A percentile compares a stretch with the other conserved stretches of the same genome.
phyloP scores from a whole-genome alignment of 2,797 vertebrate genomes.

The Furcifer pardalis region DNA sequence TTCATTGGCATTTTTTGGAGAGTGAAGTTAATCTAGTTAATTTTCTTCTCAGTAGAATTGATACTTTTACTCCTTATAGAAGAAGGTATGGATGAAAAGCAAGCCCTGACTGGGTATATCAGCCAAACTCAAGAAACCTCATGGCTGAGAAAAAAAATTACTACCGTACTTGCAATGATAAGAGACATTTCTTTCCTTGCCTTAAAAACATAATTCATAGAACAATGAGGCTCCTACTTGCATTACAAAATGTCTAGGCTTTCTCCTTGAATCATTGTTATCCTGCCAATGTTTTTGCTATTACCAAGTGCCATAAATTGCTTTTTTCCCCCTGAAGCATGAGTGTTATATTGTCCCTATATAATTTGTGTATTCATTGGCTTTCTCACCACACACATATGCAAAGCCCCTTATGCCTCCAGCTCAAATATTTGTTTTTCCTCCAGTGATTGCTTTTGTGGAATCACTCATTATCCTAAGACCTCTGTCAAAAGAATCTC shows the following conservation, averaged over 20 bases:
- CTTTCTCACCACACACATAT: constrained; percentile 44
- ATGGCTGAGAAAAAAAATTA: not conserved
- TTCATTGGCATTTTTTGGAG: not conserved
- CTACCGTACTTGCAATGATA: not conserved
- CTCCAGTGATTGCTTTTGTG: constrained; percentile 48
- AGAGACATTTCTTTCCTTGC: not conserved
- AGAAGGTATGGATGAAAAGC: not conserved
- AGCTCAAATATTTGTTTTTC: constrained; percentile 54
- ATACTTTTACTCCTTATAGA: not conserved
- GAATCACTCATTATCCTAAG: constrained; percentile 46
- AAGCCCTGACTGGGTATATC: not conserved
- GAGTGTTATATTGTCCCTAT: constrained; percentile 21
- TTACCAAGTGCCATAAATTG: constrained; percentile 5
- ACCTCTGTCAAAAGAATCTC: constrained; percentile 47
- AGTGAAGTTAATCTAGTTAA: not conserved
- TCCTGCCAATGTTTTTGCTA: constrained; percentile 2
- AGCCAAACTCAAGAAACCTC: not conserved
- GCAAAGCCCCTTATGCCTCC: constrained; percentile 49
- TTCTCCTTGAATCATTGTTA: not conserved
- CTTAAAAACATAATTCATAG: not conserved
- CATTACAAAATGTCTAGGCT: not conserved
- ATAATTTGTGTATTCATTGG: constrained; percentile 52
- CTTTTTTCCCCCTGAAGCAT: not conserved
- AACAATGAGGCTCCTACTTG: not conserved
- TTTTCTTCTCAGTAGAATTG: not conserved